These are phyloP conservation scores for Apteryx owenii DNA, from an alignment of 2,113 vertebrate species.

Conservation along the genomic window DNA sequence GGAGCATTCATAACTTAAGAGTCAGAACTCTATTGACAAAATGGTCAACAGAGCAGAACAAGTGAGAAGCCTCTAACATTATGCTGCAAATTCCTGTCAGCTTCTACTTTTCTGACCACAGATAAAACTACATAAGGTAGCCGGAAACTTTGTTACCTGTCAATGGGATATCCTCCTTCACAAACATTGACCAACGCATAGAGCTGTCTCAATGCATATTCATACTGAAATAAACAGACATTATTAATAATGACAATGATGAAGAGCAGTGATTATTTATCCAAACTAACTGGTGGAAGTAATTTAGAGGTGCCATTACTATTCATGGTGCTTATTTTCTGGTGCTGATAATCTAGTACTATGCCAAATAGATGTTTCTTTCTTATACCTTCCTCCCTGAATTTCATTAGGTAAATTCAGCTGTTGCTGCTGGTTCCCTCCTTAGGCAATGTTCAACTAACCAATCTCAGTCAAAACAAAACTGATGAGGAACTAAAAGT, in stretches of 20 bases:
- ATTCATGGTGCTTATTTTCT: neutral
- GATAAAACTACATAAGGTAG: neutral
- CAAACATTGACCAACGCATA: constrained; percentile 93
- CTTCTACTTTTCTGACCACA: neutral
- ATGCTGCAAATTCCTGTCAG: neutral
- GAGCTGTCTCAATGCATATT: constrained; percentile 90
- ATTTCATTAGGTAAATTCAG: neutral
- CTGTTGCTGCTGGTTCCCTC: neutral
- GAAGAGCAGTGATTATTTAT: neutral
- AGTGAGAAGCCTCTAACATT: neutral
- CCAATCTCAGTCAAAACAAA: neutral
- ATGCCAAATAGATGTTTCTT: neutral
- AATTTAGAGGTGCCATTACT: neutral
- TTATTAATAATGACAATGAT: neutral
- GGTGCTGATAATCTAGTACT: neutral
- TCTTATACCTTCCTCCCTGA: neutral
- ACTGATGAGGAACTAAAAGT: neutral
- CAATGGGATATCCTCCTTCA: constrained; percentile 80
- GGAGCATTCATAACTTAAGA: neutral
- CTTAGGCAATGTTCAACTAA: neutral
- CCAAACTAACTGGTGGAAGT: neutral
- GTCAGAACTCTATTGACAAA: neutral
- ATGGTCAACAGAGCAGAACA: neutral
- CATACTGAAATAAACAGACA: constrained; percentile 83
- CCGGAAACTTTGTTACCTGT: constrained; percentile 80